phyloP scores from a whole-genome alignment of 2,113 vertebrate genomes.

The Galemys pyrenaicus region DNA sequence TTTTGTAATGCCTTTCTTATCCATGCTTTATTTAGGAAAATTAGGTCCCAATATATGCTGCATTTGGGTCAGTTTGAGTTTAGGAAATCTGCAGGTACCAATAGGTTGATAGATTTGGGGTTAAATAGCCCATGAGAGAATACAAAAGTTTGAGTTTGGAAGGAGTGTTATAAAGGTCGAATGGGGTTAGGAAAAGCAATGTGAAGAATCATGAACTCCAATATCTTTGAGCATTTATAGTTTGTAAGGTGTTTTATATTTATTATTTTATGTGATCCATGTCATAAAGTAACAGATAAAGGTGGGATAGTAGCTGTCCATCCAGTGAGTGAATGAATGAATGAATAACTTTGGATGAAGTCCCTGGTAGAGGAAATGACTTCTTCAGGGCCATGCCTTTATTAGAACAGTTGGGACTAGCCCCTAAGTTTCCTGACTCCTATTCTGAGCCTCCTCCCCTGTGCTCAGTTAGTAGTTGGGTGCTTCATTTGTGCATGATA shows the following conservation, averaged over 20 bases:
- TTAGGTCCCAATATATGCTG: background rate
- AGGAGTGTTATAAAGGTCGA: background rate
- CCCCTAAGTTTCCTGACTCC: background rate
- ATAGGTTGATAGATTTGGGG: background rate
- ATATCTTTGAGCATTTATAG: background rate
- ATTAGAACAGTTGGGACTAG: background rate
- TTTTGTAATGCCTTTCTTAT: background rate
- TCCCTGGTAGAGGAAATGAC: background rate
- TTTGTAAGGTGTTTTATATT: background rate
- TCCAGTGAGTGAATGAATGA: background rate
- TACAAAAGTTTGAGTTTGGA: background rate
- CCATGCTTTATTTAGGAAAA: background rate
- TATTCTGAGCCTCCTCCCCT: background rate
- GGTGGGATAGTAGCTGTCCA: background rate
- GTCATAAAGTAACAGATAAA: background rate
- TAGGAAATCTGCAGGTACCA: background rate
- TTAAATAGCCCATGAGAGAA: background rate
- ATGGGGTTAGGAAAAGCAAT: background rate
- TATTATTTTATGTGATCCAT: background rate
- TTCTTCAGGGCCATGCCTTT: background rate
- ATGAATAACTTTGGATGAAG: background rate
- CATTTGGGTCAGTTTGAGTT: slow-evolving; percentile 4
- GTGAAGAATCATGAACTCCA: background rate
- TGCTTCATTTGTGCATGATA: background rate
- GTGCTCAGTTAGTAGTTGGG: background rate